These are phyloP conservation scores for Cheilosia impressa DNA, from an alignment of 2,888 invertebrate genomes.

Conservation along the genomic window DNA sequence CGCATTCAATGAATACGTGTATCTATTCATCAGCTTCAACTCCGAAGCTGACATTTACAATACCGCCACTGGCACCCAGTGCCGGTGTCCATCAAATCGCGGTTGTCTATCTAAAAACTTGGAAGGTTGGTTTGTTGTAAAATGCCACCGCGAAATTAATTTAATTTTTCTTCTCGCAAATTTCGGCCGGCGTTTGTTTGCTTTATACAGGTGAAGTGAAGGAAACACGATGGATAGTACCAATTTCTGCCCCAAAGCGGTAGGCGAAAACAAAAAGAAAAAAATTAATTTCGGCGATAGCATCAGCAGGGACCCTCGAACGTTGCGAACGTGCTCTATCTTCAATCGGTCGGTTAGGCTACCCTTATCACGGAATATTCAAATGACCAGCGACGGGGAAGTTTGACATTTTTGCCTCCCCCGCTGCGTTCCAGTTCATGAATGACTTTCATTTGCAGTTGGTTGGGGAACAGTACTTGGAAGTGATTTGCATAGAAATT, in stretches of 20 bases:
- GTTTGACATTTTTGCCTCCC: conserved; percentile 43
- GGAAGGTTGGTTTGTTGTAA: conserved; percentile 4
- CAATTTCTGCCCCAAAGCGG: not conserved
- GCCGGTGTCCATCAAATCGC: not conserved
- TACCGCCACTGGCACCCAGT: conserved; percentile 1
- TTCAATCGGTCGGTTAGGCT: conserved; percentile 52
- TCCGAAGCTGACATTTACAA: conserved; percentile 13
- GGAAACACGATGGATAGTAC: not conserved
- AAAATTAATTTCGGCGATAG: conserved; percentile 46
- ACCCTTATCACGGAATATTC: conserved; percentile 69
- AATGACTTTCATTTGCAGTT: conserved; percentile 40
- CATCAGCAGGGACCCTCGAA: conserved; percentile 16
- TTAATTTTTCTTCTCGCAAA: conserved; percentile 21
- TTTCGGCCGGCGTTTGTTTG: conserved; percentile 34
- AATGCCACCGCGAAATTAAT: conserved; percentile 45
- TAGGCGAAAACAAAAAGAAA: not conserved
- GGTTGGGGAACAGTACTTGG: conserved; percentile 12
- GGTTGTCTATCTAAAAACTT: conserved; percentile 2
- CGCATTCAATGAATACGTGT: conserved; percentile 45
- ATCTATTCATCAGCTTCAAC: conserved; percentile 49
- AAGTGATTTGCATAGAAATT: conserved; percentile 73
- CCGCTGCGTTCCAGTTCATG: conserved; percentile 3
- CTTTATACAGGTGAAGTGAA: conserved; percentile 22
- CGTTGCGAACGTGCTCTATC: conserved; percentile 59
- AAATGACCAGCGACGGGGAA: conserved; percentile 57